These are phyloP conservation scores for Sebastes cheni DNA, from an alignment of 2,797 vertebrate species.

Conservation along the genomic window DNA sequence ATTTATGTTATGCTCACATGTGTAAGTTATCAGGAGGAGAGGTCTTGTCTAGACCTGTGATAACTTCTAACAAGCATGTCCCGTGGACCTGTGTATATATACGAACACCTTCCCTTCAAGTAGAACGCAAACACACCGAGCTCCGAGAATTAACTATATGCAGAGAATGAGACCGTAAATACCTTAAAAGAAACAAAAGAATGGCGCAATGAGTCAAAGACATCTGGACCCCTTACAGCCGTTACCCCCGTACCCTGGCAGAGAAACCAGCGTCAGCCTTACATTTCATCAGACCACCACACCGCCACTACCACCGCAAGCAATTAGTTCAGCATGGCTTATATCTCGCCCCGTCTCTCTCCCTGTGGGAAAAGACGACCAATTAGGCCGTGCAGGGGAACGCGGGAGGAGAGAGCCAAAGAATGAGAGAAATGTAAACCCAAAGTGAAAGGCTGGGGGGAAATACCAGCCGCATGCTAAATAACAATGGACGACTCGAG, in stretches of 20 bases:
- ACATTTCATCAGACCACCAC: constrained; percentile 65
- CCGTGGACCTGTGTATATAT: background rate
- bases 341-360: constrained; percentile 56
- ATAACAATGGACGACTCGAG: constrained; percentile 60
- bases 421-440: constrained; percentile 82
- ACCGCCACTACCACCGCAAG: constrained; percentile 47
- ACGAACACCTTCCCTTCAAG: background rate
- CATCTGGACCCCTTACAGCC: constrained; percentile 48
- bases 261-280: constrained; percentile 39
- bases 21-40: constrained; percentile 56
- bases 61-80: constrained; percentile 8
- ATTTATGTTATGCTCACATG: constrained; percentile 56
- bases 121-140: background rate
- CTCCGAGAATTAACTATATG: background rate
- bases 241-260: constrained; percentile 21
- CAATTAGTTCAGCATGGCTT: constrained; percentile 73
- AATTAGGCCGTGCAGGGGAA: constrained; percentile 57
- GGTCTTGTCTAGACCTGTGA: constrained; percentile 18
- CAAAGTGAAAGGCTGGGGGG: constrained; percentile 55
- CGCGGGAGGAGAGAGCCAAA: constrained; percentile 61
- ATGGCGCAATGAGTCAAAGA: constrained; percentile 9
- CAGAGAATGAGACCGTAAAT: background rate
- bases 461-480: constrained; percentile 59
- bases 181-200: background rate
- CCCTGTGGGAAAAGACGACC: constrained; percentile 66